A percentile compares a stretch with the other conserved stretches of the same genome.
phyloP scores from a whole-genome alignment of 1,140 invertebrate species.

The Teleogryllus occipitalis region DNA sequence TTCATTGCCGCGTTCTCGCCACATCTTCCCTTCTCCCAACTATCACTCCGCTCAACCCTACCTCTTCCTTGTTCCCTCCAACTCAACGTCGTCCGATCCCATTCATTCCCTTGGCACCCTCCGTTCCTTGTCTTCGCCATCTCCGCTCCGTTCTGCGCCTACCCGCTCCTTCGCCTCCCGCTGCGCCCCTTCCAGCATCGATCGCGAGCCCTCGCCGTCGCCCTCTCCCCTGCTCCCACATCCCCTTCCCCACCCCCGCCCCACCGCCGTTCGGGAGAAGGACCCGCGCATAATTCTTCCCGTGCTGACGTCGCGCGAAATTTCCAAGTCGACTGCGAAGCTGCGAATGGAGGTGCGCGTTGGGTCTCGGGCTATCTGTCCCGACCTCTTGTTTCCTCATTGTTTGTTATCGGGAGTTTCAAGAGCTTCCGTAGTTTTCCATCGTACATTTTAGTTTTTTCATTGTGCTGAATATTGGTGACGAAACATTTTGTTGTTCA shows the following conservation, averaged over 20 bases:
- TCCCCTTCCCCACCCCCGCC: too few relatives aligned
- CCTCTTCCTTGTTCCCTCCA: not conserved
- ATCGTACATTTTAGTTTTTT: too few relatives aligned
- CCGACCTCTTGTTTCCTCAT: too few relatives aligned
- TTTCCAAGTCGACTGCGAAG: slow-evolving; percentile 3
- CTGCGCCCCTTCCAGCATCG: not conserved
- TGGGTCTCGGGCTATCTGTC: too few relatives aligned
- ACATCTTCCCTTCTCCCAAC: too few relatives aligned
- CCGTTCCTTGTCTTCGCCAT: not conserved
- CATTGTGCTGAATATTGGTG: too few relatives aligned
- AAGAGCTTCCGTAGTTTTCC: too few relatives aligned
- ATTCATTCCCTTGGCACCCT: not conserved
- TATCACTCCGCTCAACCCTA: not conserved
- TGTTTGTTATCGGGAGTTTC: too few relatives aligned
- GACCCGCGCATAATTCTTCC: not conserved
- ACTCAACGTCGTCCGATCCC: not conserved
- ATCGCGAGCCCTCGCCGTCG: not conserved
- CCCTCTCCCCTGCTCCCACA: not conserved
- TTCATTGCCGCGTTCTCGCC: too few relatives aligned
- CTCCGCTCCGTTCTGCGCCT: not conserved
- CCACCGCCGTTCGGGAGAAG: not conserved
- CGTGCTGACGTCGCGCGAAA: slow-evolving; percentile 2
- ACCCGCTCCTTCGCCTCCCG: too few relatives aligned
- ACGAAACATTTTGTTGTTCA: too few relatives aligned
- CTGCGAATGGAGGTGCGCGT: not conserved